Conservation (phyloP, 2,113 vertebrate species). For the Apus apus region DNA sequence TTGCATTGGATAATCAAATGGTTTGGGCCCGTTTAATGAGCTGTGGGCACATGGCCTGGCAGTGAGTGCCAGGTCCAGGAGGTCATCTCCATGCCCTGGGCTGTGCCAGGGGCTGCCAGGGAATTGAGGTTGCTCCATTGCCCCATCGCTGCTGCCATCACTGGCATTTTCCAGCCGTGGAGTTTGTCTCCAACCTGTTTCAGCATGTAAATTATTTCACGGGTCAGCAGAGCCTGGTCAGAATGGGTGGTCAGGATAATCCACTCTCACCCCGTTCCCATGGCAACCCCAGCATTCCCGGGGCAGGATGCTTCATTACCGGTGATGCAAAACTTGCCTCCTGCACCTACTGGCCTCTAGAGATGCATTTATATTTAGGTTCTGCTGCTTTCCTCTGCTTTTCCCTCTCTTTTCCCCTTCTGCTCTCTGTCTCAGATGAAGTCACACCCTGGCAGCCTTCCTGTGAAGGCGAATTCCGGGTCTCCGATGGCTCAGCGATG, state of each 20-base stretch:
- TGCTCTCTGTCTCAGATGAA: background rate
- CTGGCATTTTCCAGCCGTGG: background rate
- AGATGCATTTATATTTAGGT: background rate
- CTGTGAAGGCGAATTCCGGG: background rate
- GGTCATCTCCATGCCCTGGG: background rate
- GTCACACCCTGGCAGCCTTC: background rate
- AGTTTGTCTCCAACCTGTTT: background rate
- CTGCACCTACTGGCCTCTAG: background rate
- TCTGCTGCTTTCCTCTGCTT: background rate
- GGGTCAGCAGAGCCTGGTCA: background rate
- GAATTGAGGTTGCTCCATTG: background rate
- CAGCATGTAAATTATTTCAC: background rate
- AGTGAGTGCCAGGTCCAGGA: fast-evolving
- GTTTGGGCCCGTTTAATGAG: background rate
- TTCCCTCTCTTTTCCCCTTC: fast-evolving
- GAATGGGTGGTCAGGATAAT: background rate
- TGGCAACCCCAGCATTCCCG: slow-evolving; percentile 8
- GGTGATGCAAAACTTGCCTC: background rate
- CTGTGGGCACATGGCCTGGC: fast-evolving
- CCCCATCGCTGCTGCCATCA: background rate
- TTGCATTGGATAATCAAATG: background rate
- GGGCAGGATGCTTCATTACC: background rate
- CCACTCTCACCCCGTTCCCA: background rate
- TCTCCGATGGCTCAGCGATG: no score
- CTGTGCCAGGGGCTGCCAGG: background rate